phyloP scores from a whole-genome alignment of 2,888 invertebrate species.

The Malacosoma neustria region DNA sequence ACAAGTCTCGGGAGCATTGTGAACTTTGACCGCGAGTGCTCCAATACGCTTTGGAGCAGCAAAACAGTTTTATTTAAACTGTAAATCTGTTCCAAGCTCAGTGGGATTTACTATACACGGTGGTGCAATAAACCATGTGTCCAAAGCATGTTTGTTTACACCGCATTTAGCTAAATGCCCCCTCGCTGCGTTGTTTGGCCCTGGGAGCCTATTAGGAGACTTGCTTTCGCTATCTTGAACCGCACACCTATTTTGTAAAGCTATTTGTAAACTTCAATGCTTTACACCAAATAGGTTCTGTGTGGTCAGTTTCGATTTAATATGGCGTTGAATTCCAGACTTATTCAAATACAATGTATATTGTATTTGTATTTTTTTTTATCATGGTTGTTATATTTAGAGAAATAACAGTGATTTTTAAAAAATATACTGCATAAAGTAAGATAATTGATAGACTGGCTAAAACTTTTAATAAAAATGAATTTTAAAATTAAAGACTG shows the following conservation, averaged over 20 bases:
- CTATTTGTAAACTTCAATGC: neutral
- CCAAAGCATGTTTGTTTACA: neutral
- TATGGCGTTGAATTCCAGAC: neutral
- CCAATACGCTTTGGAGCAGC: neutral
- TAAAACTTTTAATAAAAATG: too few species aligned
- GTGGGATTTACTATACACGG: neutral
- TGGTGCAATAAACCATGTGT: neutral
- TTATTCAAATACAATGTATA: neutral
- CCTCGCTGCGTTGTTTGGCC: neutral
- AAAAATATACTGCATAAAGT: too few species aligned
- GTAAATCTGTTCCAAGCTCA: neutral
- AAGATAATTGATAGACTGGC: too few species aligned
- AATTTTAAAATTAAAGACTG: too few species aligned
- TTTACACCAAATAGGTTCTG: neutral
- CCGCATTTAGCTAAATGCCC: neutral
- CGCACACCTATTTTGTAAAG: neutral
- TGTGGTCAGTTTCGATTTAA: neutral
- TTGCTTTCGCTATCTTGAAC: neutral
- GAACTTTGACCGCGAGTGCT: conserved; percentile 20
- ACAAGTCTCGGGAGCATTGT: conserved; percentile 14
- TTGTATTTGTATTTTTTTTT: neutral
- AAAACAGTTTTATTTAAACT: neutral
- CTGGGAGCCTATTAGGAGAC: neutral
- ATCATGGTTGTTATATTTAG: too few species aligned
- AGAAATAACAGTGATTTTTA: too few species aligned